A percentile compares a stretch with the other conserved stretches of the same genome.
Evolutionary conservation across 53 echinoderm and acorn worm genomes (phyloP).

Genomic region (Henricia sp.): DNA sequence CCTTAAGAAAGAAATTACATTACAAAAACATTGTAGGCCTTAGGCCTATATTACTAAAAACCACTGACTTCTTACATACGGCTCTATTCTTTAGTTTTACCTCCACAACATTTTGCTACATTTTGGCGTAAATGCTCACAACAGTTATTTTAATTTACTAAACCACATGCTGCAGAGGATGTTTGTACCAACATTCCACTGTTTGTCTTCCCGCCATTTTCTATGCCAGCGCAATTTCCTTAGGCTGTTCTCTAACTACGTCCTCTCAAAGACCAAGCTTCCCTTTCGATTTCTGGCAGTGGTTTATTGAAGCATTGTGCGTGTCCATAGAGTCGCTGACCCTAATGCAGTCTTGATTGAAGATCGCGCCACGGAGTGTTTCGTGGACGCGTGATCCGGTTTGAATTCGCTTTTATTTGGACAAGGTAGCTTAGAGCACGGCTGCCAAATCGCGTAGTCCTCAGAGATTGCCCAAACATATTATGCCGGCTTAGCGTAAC

Average conservation of each 20-base stretch:
- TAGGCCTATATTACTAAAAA: no score
- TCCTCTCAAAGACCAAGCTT: background rate
- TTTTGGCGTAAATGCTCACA: no score
- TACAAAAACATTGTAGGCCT: no score
- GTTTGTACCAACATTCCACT: background rate
- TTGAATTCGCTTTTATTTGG: conserved; percentile 26
- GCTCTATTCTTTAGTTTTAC: no score
- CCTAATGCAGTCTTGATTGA: conserved; percentile 23
- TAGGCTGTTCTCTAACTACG: background rate
- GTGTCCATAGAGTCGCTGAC: background rate
- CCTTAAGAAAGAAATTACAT: no score
- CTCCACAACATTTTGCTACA: no score
- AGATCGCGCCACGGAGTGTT: conserved; percentile 20
- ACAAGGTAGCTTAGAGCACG: background rate
- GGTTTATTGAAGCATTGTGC: background rate
- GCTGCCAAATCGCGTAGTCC: background rate
- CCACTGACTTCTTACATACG: no score
- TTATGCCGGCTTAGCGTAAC: background rate
- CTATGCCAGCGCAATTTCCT: background rate
- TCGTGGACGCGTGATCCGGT: conserved; percentile 11
- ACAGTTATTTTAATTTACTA: no score
- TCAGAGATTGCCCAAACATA: conserved; percentile 5
- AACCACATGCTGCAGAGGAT: no score
- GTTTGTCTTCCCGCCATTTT: conserved; percentile 22
- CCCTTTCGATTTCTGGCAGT: background rate